Percentiles rank a stretch among this genome's conserved stretches.
Evolutionary conservation across 2,797 vertebrate species (phyloP).

Genomic region (Galagoides demidoff): DNA sequence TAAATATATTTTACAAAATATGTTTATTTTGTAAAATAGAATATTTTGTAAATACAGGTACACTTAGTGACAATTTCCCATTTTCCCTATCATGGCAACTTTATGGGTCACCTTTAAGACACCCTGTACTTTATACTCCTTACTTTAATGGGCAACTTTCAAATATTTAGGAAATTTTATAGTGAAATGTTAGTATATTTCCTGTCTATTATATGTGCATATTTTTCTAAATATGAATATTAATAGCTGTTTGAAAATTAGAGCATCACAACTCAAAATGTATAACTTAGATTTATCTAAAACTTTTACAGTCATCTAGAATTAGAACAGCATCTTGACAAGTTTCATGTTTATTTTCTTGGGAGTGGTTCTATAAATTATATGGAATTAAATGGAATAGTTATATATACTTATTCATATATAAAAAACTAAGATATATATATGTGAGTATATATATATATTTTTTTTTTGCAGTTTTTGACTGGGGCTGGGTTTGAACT

Average conservation of each 20-base stretch:
- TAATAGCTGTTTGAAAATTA: slow-evolving; percentile 2
- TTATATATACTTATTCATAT: neutral
- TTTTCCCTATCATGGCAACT: too few relatives aligned
- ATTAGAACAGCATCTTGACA: slow-evolving; percentile 5
- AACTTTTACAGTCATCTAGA: slow-evolving; percentile 14
- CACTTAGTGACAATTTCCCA: too few relatives aligned
- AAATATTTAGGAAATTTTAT: slow-evolving; percentile 20
- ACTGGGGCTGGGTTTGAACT: too few relatives aligned
- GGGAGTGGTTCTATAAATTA: neutral
- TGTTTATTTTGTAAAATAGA: too few relatives aligned
- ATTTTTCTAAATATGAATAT: slow-evolving; percentile 25
- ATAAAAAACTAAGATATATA: slow-evolving; percentile 6
- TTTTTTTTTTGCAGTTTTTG: too few relatives aligned
- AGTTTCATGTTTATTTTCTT: neutral
- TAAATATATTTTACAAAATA: too few relatives aligned
- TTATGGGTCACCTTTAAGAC: too few relatives aligned
- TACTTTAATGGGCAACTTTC: neutral
- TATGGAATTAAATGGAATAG: neutral
- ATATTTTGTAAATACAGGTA: too few relatives aligned
- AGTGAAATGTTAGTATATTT: neutral
- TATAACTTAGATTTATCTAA: slow-evolving; percentile 39
- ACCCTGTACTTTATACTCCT: neutral
- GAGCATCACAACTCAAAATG: neutral
- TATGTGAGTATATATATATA: too few relatives aligned
- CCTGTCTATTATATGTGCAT: neutral